Evolutionary conservation across 37 sponge, comb jelly and placozoan genomes (phyloP).

Genomic region (Halichondria panicea): DNA sequence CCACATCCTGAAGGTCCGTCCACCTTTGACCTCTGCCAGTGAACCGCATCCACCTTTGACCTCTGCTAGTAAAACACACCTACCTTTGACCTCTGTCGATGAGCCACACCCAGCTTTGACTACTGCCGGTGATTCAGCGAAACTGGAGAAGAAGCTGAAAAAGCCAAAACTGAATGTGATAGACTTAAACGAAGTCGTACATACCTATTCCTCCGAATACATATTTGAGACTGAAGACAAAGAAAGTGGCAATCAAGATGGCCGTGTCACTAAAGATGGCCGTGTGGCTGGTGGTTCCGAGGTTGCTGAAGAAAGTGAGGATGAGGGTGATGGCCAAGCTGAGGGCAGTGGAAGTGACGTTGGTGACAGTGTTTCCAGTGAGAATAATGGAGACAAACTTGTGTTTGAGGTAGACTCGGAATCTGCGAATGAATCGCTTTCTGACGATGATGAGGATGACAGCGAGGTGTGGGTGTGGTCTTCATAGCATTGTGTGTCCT

Average conservation of each 20-base stretch:
- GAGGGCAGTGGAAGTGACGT: constrained; percentile 9
- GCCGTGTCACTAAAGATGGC: too few species aligned
- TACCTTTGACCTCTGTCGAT: not conserved
- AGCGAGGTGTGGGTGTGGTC: too few species aligned
- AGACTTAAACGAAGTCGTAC: constrained; percentile 48
- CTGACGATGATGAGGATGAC: not conserved
- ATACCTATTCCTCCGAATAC: too few species aligned
- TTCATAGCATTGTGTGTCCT: not conserved
- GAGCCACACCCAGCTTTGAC: not conserved
- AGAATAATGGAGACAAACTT: not conserved
- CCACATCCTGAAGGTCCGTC: constrained; percentile 49
- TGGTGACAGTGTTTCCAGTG: too few species aligned
- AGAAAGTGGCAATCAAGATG: too few species aligned
- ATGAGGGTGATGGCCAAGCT: constrained; percentile 15
- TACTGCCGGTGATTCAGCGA: not conserved
- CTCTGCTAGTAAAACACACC: not conserved
- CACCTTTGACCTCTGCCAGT: not conserved
- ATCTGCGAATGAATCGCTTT: not conserved
- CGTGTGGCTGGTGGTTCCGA: not conserved
- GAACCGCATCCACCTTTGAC: not conserved
- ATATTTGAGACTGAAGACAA: not conserved
- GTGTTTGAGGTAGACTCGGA: not conserved
- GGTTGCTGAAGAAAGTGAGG: not conserved
- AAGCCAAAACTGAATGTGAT: constrained; percentile 13
- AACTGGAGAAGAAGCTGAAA: too few species aligned